These are phyloP conservation scores for Irena cyanogastra DNA, from an alignment of 2,113 vertebrate species.

Conservation along the genomic window DNA sequence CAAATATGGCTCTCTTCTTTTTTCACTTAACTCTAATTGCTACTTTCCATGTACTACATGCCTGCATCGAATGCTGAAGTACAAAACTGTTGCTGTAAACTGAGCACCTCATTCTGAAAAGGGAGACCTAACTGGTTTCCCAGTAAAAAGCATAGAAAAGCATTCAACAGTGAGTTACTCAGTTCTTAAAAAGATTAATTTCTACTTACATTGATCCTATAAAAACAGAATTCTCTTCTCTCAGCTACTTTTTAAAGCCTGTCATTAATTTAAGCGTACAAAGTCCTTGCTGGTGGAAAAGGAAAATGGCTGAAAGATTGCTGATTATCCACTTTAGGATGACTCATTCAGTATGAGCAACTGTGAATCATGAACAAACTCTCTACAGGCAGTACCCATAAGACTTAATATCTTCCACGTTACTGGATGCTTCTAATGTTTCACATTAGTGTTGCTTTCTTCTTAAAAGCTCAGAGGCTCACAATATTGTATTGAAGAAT, in stretches of 20 bases:
- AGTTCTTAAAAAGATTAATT: conserved; percentile 17
- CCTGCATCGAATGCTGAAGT: not conserved
- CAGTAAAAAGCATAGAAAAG: conserved; percentile 1
- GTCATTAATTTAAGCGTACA: conserved; percentile 9
- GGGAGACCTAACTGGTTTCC: not conserved
- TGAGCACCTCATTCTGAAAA: conserved; percentile 17
- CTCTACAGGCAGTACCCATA: not conserved
- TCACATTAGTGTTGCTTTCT: not conserved
- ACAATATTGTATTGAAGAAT: not conserved
- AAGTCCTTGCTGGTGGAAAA: not conserved
- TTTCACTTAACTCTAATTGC: conserved; percentile 43
- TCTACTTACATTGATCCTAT: not conserved
- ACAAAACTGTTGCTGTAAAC: conserved; percentile 46
- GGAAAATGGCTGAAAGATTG: not conserved
- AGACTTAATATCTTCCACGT: not conserved
- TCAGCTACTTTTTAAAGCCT: not conserved
- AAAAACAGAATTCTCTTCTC: not conserved
- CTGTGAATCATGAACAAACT: conserved; percentile 3
- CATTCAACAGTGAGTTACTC: not conserved
- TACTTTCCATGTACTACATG: not conserved
- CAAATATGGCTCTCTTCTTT: conserved; percentile 42
- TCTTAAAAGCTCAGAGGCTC: not conserved
- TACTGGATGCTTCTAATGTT: not conserved
- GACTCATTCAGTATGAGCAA: conserved; percentile 11
- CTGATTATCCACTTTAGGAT: conserved; percentile 11